A percentile compares a stretch with the other conserved stretches of the same genome.
Conservation (phyloP, 2,888 invertebrate genomes). For the Callinectes sapidus region DNA sequence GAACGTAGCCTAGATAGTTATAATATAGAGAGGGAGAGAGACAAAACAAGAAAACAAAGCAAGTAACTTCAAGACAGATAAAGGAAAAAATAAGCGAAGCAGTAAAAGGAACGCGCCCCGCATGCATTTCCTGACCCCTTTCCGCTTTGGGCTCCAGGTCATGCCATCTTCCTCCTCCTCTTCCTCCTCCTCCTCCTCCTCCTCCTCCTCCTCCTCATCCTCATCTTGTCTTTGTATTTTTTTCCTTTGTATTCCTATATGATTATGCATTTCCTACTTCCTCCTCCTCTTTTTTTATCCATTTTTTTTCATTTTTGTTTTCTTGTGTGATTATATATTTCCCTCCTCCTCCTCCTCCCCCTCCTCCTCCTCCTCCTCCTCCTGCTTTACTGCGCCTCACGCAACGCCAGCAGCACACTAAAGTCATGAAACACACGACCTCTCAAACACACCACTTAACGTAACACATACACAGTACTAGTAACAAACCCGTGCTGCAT, state of each 20-base stretch:
- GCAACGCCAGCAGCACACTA: not conserved
- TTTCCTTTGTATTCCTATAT: too few species aligned
- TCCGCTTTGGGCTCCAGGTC: not conserved
- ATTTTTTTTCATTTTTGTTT: not conserved
- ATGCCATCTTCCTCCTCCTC: constrained; percentile 30
- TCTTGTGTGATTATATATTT: too few species aligned
- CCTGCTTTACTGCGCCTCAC: not conserved
- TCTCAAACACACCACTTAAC: not conserved
- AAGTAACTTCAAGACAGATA: not conserved
- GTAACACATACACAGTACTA: not conserved
- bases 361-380: not conserved
- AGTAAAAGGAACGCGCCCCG: not conserved
- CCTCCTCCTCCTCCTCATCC: not conserved
- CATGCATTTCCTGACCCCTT: not conserved
- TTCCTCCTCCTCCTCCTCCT: constrained; percentile 2
- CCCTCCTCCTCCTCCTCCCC: not conserved
- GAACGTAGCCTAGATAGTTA: not conserved
- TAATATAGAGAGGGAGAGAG: not conserved
- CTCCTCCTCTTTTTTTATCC: not conserved
- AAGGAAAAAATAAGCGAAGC: not conserved
- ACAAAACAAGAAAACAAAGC: not conserved
- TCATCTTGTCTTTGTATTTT: not conserved
- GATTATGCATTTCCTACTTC: not conserved
- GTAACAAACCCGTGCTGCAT: not conserved
- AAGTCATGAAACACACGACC: not conserved